Conservation (phyloP, 2,113 vertebrate species). For the Ictalurus furcatus region DNA sequence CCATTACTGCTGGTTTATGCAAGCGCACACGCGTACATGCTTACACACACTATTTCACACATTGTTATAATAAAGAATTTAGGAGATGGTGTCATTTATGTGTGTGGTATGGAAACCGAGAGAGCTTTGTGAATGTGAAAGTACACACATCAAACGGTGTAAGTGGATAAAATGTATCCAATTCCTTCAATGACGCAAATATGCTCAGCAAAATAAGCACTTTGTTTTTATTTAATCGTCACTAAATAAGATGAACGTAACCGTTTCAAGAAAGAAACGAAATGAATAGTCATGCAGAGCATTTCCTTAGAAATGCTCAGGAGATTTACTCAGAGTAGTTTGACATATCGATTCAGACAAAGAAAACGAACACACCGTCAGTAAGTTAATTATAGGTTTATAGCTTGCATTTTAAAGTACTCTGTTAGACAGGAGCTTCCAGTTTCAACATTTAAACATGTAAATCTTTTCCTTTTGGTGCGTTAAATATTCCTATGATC, state of each 20-base stretch:
- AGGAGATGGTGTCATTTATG: slow-evolving; percentile 13
- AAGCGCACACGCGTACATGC: neutral
- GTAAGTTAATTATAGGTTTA: neutral
- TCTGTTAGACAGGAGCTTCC: neutral
- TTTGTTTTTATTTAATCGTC: neutral
- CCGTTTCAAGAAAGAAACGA: neutral
- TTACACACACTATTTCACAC: slow-evolving; percentile 6
- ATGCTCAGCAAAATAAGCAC: neutral
- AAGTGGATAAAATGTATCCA: neutral
- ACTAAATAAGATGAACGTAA: neutral
- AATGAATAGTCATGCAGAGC: neutral
- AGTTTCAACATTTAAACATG: neutral
- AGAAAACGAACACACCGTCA: neutral
- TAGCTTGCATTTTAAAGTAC: neutral
- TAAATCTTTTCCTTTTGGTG: neutral
- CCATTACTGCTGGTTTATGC: neutral
- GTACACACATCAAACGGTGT: neutral
- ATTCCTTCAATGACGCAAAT: neutral
- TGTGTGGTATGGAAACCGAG: neutral
- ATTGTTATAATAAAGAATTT: neutral
- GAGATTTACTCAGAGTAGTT: neutral
- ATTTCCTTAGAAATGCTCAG: neutral
- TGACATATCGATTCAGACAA: neutral
- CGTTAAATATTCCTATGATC: neutral
- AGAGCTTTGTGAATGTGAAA: neutral